Evolutionary conservation across 2,888 invertebrate genomes (phyloP), one percentile per base, ranked within the genome.

Genomic region (Anticlea derivata): DNA sequence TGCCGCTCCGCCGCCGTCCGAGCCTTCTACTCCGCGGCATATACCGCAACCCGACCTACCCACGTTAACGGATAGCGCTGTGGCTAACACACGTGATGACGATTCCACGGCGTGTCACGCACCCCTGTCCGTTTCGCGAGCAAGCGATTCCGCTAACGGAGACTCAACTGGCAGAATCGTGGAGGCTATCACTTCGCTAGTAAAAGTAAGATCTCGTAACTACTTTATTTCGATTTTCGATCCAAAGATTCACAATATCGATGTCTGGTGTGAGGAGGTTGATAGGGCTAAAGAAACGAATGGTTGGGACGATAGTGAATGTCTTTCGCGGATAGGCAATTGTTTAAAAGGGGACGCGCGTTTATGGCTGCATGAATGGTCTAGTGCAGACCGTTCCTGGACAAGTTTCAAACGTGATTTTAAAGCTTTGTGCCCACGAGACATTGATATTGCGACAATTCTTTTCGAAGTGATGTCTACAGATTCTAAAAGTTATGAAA

Each of bases 311-410:
- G 39, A 50, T 13, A 0, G 5, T 6, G 44, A 50, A 12, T 50
- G 45, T 12, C 10, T 50, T 4, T 44, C 45, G 0, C 22, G 50
- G 2, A 13, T 50, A 7, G 50, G 12, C 0, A 13, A 37, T 11
- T 58, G 58, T n/a, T 11, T 58, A 1, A 54, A 38, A 22, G 59
- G 59, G 0, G 56, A 56, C 13, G 56, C 60, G 5, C 37, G 11
- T 6, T 23, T 26, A 0, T 57, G 60, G 57, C 30, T 60, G 1
- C 46, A 35, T 12, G 52, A 57, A 10, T 60, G 55, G 57, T 41
- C 57, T 0, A 50, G 23, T 8, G 17, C 17, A 17, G 57, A 57
- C 11, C 51, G 56, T 7, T 37, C 48, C 0, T 57, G 60, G 60
- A 22, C 47, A 1, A 57, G 39, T 24, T 60, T 60, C 26, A 27